Evolutionary conservation across 1,140 invertebrate genomes (phyloP).

Genomic region (Drosophila bifasciata): DNA sequence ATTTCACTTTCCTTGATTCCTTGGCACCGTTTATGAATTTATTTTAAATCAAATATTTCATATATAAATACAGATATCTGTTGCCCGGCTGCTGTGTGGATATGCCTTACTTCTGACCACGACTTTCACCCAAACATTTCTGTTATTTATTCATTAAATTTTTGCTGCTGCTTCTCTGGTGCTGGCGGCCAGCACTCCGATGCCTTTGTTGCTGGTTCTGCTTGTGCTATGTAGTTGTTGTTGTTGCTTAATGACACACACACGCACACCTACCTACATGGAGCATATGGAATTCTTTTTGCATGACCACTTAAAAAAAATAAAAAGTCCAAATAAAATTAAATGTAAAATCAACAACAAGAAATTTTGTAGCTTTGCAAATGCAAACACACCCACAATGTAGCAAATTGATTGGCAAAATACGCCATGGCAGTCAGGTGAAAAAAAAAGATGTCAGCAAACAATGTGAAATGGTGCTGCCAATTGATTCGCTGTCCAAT

Average conservation of each 20-base stretch:
- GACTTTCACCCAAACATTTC: slow-evolving; percentile 78
- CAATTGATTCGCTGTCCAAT: slow-evolving; percentile 57
- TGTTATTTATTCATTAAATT: slow-evolving; percentile 82
- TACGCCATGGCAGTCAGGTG: slow-evolving; percentile 20
- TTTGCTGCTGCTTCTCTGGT: slow-evolving; percentile 62
- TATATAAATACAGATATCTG: slow-evolving; percentile 15
- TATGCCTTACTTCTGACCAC: slow-evolving; percentile 75
- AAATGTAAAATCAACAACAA: slow-evolving; percentile 74
- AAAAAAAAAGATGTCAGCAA: slow-evolving; percentile 66
- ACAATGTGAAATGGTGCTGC: slow-evolving; percentile 77
- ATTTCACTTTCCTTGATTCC: slow-evolving; percentile 65
- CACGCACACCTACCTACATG: slow-evolving; percentile 61
- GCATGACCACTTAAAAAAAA: slow-evolving; percentile 53
- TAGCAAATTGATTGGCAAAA: slow-evolving; percentile 76
- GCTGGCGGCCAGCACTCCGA: slow-evolving; percentile 44
- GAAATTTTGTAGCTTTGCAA: slow-evolving; percentile 39
- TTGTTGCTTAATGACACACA: slow-evolving; percentile 44
- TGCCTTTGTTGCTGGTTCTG: slow-evolving; percentile 40
- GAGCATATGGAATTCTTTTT: slow-evolving; percentile 67
- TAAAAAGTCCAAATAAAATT: slow-evolving; percentile 46
- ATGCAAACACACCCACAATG: slow-evolving; percentile 66
- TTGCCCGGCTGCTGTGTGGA: slow-evolving; percentile 63
- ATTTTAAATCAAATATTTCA: slow-evolving; percentile 52
- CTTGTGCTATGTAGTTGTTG: slow-evolving; percentile 39
- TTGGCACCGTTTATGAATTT: slow-evolving; percentile 26